Evolutionary conservation across 1,140 invertebrate genomes (phyloP), one percentile per base, ranked within the genome.

Genomic region (Venturia canescens): DNA sequence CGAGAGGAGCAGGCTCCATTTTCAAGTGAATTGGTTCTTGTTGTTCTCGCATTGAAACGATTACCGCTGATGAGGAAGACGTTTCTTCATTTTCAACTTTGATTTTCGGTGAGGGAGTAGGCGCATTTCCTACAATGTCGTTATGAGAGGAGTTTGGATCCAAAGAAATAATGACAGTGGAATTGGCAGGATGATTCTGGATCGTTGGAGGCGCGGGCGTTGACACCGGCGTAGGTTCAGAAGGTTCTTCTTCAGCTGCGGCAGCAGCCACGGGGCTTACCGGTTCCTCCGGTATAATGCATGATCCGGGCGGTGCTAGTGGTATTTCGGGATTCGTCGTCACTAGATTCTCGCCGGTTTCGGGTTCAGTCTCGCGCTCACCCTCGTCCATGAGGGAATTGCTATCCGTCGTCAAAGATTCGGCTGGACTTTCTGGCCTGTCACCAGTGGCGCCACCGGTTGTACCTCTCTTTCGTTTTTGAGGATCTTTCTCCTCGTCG

Each of bases 371-470:
- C 70, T 92, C 91, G 3, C 91, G 85, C 85, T 96, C 96, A 11
- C 93, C 94, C 85, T 96, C 96, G 88, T 97, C 96, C 90, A 96
- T 95, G 31, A 95, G 94, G 26, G 95, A 95, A 83, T 95, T 96
- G 77, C 95, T 96, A 86, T 97, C 96, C 67, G 96, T 96, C 27
- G 96, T 96, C 66, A 96, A 92, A 86, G 96, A 97, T 88, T 96
- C 95, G 23, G 95, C 94, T 15, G 96, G 96, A 91, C 96, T 97
- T 81, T 95, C 94, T 26, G 93, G 92, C 60, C 93, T 90, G 81
- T 94, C 93, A 21, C 86, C 91, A 21, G 4, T 26, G 5, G 1
- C 21, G 9, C 60, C 21, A 27, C 93, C 90, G 67, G n/a, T 76
- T 9, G 34, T 26, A 0, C 57, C 57, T 44, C 95, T 89, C 83